phyloP scores from a whole-genome alignment of 2,113 vertebrate species.

The Puntigrus tetrazona region DNA sequence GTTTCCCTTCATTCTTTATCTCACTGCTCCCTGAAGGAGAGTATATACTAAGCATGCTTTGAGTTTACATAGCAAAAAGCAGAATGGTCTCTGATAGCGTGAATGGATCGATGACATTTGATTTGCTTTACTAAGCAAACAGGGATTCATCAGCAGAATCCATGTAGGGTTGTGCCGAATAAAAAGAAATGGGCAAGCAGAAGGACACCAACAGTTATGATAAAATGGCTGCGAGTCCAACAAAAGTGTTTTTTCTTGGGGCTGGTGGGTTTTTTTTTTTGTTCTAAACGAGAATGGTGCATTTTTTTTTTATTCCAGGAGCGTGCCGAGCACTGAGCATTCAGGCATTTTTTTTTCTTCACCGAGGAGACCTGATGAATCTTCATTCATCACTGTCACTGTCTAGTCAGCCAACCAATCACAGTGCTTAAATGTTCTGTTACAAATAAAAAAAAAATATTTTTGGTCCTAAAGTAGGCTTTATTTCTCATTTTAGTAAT shows the following conservation, averaged over 20 bases:
- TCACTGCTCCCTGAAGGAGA: not conserved
- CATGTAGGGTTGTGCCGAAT: not conserved
- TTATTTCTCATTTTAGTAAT: no score
- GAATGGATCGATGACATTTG: not conserved
- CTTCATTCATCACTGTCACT: no score
- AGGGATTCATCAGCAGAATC: not conserved
- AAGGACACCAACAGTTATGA: not conserved
- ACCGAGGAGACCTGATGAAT: no score
- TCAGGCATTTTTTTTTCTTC: no score
- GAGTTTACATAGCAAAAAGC: not conserved
- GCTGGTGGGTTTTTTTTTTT: no score
- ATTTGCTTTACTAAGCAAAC: slow-evolving; percentile 3
- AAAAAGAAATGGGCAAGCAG: not conserved
- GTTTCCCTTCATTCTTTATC: slow-evolving; percentile 8
- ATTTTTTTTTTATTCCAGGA: no score
- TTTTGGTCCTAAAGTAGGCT: not conserved
- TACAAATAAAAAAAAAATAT: not conserved
- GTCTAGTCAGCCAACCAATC: no score
- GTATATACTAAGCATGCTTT: not conserved
- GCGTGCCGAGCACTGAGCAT: no score
- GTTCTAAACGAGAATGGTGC: no score
- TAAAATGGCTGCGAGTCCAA: no score
- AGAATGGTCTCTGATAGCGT: not conserved
- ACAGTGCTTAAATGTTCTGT: no score
- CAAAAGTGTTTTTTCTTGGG: no score